phyloP scores from a whole-genome alignment of 2,113 vertebrate species.

The Cheirogaleus medius region DNA sequence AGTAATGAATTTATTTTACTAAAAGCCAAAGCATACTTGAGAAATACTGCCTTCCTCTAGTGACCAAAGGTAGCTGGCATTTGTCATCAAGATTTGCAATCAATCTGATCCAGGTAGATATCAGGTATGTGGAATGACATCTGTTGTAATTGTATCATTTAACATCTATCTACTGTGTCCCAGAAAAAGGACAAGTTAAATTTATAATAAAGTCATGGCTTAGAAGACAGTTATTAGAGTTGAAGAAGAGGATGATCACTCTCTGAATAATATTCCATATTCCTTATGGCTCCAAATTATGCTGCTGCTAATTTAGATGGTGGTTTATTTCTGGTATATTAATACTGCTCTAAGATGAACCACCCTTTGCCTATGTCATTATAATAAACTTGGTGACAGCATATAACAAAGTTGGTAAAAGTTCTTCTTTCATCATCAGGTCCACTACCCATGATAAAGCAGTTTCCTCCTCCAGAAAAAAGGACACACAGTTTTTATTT shows the following conservation, averaged over 20 bases:
- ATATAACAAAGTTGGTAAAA: not conserved
- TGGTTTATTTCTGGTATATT: not conserved
- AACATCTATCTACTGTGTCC: slow-evolving; percentile 27
- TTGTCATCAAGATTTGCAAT: slow-evolving; percentile 37
- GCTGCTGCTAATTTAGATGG: not conserved
- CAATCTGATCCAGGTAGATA: slow-evolving; percentile 4
- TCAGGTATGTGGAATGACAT: not conserved
- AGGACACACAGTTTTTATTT: not conserved
- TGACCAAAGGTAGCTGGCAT: slow-evolving; percentile 8
- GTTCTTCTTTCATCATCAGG: not conserved
- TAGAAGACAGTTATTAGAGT: not conserved
- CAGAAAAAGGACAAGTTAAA: slow-evolving; percentile 46
- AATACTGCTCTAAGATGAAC: not conserved
- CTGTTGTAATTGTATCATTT: slow-evolving; percentile 27
- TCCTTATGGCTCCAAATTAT: not conserved
- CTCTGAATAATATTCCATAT: not conserved
- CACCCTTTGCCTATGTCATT: not conserved
- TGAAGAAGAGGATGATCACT: not conserved
- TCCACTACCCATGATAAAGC: not conserved
- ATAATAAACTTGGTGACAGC: not conserved
- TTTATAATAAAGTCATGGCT: not conserved
- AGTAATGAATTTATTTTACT: not conserved
- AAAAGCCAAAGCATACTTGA: not conserved
- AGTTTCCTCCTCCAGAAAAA: not conserved
- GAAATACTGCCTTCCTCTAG: not conserved